Conservation (phyloP, 2,797 vertebrate species). For the Lacerta bilineata region DNA sequence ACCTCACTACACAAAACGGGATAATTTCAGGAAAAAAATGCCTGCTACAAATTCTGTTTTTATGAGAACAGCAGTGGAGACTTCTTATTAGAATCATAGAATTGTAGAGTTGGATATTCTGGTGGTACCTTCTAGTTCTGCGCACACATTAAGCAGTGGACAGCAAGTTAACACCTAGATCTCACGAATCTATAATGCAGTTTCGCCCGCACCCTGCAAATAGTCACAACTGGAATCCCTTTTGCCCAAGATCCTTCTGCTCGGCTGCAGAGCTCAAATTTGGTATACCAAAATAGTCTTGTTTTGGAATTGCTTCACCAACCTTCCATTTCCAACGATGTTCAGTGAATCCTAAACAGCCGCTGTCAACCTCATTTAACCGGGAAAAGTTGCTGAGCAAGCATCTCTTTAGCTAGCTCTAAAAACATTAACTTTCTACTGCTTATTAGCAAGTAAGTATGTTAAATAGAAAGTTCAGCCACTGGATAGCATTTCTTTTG, state of each 20-base stretch:
- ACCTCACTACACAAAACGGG: too few species aligned
- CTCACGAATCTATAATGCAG: too few species aligned
- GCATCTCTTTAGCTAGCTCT: neutral
- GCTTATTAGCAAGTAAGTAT: constrained; percentile 1
- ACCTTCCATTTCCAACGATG: neutral
- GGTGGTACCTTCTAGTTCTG: too few species aligned
- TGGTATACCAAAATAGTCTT: neutral
- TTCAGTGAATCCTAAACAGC: neutral
- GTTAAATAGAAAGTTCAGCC: neutral
- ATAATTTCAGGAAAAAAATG: too few species aligned
- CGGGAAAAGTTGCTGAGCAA: neutral
- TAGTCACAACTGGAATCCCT: neutral
- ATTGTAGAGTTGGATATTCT: too few species aligned
- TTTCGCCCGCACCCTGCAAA: too few species aligned
- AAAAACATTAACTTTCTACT: neutral
- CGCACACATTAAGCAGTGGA: too few species aligned
- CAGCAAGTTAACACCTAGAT: too few species aligned
- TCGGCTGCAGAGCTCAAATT: neutral
- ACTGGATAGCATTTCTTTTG: neutral
- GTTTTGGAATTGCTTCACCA: neutral
- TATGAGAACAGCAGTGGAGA: too few species aligned
- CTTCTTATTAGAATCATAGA: too few species aligned
- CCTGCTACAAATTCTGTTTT: too few species aligned
- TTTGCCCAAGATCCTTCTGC: neutral
- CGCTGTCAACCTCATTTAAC: neutral